Evolutionary conservation across 2,888 invertebrate species (phyloP), one percentile per base, ranked within the genome.

Genomic region (Scaptomyza cyrtandrae): DNA sequence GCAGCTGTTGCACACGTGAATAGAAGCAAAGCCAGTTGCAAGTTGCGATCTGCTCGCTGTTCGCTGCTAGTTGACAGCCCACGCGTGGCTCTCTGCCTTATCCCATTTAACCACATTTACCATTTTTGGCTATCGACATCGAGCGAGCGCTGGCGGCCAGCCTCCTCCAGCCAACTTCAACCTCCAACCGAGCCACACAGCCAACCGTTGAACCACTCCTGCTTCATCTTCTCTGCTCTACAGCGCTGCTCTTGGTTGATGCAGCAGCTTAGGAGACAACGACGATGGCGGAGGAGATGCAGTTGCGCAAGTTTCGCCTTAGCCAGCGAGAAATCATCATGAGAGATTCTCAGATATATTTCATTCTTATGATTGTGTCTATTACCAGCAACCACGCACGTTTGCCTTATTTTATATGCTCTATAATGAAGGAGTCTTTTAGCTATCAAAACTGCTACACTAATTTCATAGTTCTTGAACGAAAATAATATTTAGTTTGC

Each of bases 301-400:
- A 55, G 65, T 87, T 84, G 84, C 87, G 84, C 84, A 85, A 85
- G 76, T 67, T 50, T 63, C 45, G 76, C 78, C 71, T 72, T 57
- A 52, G 71, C 78, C 80, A 71, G 70, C 53, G 56, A 41, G 16
- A 41, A 16, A 86, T 66, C 83, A 75, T 80, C 86, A 83, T 87
- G 85, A 81, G 75, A 86, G 86, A 86, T 86, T 86, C 86, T 88
- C 88, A 85, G 85, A 87, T 85, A 86, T 88, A 86, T 88, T 88
- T 86, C 86, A 88, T 86, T 86, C 88, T 86, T 86, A 86, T 86
- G 86, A 86, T 86, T 86, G 86, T 88, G 86, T 86, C 88, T 86
- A 84, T 88, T 86, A 88, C 86, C 80, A 86, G 75, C 88, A 73
- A 86, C 86, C 86, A 86, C 86, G 86, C 86, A 86, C 84, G 82